Percentiles rank a stretch among this genome's conserved stretches.
phyloP scores from a whole-genome alignment of 2,888 invertebrate species.

The Ptychoptera contaminata region DNA sequence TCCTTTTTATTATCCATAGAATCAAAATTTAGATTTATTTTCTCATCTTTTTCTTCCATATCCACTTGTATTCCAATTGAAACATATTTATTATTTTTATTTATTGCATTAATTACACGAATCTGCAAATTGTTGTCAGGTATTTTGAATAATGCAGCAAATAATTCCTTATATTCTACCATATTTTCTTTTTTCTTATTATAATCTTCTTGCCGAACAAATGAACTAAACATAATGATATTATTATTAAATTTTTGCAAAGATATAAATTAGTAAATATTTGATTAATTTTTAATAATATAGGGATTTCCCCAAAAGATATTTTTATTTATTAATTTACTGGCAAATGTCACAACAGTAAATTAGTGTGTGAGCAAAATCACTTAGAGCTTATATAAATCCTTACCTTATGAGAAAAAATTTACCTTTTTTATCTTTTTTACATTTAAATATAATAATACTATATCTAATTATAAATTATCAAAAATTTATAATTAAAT shows the following conservation, averaged over 20 bases:
- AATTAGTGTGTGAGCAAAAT: too few species aligned
- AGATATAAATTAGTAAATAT: not conserved
- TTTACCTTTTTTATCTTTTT: too few species aligned
- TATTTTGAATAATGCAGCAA: constrained; percentile 20
- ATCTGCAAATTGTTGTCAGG: constrained; percentile 21
- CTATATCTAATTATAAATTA: not conserved
- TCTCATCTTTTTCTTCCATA: not conserved
- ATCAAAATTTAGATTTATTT: too few species aligned
- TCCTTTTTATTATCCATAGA: not conserved
- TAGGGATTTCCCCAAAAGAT: too few species aligned
- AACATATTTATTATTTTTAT: constrained; percentile 8
- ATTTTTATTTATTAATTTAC: too few species aligned
- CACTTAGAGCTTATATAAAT: too few species aligned
- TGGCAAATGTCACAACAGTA: too few species aligned
- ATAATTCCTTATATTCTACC: constrained; percentile 12
- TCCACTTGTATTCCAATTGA: not conserved
- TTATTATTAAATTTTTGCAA: not conserved
- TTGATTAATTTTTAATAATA: not conserved
- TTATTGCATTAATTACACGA: constrained; percentile 24
- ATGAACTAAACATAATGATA: not conserved
- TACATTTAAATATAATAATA: too few species aligned
- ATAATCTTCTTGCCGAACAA: not conserved
- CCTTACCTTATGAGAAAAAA: too few species aligned
- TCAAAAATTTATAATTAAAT: not conserved
- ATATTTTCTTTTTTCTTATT: too few species aligned